Evolutionary conservation across 2,113 vertebrate genomes (phyloP).

Genomic region (Sorex araneus): DNA sequence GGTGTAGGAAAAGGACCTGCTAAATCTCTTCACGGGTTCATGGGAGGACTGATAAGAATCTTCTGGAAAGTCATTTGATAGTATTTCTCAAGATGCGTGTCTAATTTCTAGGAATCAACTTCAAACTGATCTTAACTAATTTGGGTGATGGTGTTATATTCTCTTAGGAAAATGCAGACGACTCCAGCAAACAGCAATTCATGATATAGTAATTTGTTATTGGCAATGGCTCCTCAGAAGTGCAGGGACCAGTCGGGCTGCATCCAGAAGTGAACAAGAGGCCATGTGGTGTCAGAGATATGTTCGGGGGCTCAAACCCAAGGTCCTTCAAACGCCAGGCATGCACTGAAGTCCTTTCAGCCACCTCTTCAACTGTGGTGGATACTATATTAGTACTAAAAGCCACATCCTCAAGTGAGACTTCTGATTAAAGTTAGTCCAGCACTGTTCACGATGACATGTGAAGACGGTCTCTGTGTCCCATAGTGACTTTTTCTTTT

Average conservation of each 20-base stretch:
- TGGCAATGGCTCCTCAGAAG: too few relatives aligned
- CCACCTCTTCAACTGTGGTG: too few relatives aligned
- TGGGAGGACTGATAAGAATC: neutral
- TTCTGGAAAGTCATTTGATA: slow-evolving; percentile 40
- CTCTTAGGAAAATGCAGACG: slow-evolving; percentile 9
- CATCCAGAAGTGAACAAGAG: too few relatives aligned
- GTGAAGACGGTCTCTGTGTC: neutral
- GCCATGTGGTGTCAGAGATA: too few relatives aligned
- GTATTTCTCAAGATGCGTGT: slow-evolving; percentile 29
- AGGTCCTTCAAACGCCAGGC: too few relatives aligned
- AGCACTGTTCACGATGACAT: neutral
- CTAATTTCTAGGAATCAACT: slow-evolving; percentile 23
- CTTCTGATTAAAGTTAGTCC: neutral
- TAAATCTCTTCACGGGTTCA: neutral
- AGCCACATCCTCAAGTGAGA: neutral
- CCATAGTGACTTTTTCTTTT: neutral
- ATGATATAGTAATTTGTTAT: too few relatives aligned
- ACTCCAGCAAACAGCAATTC: neutral
- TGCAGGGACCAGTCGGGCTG: too few relatives aligned
- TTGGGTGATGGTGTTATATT: neutral
- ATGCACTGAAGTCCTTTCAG: too few relatives aligned
- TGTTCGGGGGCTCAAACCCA: too few relatives aligned
- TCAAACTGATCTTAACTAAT: slow-evolving; percentile 31
- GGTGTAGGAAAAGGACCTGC: neutral
- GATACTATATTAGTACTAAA: neutral